phyloP scores from a whole-genome alignment of 1,140 invertebrate species.

The Heliconius nattereri region DNA sequence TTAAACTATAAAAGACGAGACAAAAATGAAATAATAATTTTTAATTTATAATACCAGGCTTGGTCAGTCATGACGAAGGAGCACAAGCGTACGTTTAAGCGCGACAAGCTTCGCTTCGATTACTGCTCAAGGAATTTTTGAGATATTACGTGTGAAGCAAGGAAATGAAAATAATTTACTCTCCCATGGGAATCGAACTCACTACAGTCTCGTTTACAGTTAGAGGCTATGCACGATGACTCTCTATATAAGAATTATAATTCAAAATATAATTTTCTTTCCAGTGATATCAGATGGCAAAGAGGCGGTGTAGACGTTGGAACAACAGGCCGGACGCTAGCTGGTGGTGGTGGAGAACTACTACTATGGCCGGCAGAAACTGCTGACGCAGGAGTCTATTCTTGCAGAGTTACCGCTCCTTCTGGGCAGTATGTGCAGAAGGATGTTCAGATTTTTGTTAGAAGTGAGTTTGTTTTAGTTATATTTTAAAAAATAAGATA shows the following conservation, averaged over 20 bases:
- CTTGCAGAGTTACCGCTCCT: constrained; percentile 89
- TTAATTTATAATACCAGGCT: too few relatives aligned
- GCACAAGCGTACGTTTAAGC: too few relatives aligned
- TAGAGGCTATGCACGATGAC: neutral
- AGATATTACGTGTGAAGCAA: too few relatives aligned
- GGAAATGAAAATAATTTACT: too few relatives aligned
- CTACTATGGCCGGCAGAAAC: constrained; percentile 84
- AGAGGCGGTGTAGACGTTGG: constrained; percentile 59
- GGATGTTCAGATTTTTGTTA: constrained; percentile 88
- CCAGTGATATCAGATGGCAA: constrained; percentile 72
- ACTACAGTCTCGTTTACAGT: too few relatives aligned
- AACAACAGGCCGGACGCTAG: constrained; percentile 45
- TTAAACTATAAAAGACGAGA: too few relatives aligned
- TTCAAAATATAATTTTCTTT: neutral
- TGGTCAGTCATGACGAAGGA: too few relatives aligned
- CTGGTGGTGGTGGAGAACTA: constrained; percentile 56
- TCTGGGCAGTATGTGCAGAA: constrained; percentile 89
- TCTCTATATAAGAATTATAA: neutral
- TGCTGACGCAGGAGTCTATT: constrained; percentile 87
- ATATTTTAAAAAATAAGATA: neutral
- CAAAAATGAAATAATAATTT: too few relatives aligned
- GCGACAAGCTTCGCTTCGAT: too few relatives aligned
- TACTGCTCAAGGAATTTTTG: too few relatives aligned
- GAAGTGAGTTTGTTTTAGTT: constrained; percentile 83
- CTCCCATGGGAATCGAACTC: too few relatives aligned